Percentiles rank a stretch among this genome's conserved stretches.
phyloP scores from a whole-genome alignment of 2,113 vertebrate species.

The Penelope pileata region DNA sequence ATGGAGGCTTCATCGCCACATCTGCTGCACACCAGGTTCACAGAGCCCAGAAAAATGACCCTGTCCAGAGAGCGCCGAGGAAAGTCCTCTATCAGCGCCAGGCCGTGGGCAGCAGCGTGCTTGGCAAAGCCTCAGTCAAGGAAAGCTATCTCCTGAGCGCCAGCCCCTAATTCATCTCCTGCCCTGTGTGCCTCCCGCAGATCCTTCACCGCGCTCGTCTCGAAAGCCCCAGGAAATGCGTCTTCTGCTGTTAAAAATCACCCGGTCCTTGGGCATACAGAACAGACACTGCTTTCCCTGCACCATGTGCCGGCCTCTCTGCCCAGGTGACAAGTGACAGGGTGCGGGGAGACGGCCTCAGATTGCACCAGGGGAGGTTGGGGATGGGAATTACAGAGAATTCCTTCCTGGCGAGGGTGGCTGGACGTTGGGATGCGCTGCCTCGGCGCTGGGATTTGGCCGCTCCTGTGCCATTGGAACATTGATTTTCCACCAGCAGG shows the following conservation, averaged over 20 bases:
- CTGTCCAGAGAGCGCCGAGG: background rate
- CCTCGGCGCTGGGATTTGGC: background rate
- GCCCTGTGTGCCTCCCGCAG: rapidly evolving
- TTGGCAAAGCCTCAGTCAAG: background rate
- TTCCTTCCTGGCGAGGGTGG: too few species aligned
- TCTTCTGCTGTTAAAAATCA: background rate
- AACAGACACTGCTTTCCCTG: background rate
- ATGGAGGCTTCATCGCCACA: background rate
- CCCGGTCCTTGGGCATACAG: background rate
- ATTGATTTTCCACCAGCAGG: background rate
- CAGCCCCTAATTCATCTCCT: background rate
- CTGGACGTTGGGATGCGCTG: too few species aligned
- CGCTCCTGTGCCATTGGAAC: background rate
- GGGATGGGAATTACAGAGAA: too few species aligned
- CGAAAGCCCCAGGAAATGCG: background rate
- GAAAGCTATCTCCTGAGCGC: background rate
- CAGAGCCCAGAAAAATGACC: background rate
- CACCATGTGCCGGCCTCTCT: background rate
- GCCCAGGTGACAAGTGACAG: background rate
- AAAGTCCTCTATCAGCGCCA: background rate
- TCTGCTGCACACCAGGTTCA: background rate
- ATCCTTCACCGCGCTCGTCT: background rate
- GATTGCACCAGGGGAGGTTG: too few species aligned
- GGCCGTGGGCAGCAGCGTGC: background rate
- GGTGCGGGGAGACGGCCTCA: background rate